phyloP scores from a whole-genome alignment of 2,113 vertebrate genomes.

The Oxyura jamaicensis region DNA sequence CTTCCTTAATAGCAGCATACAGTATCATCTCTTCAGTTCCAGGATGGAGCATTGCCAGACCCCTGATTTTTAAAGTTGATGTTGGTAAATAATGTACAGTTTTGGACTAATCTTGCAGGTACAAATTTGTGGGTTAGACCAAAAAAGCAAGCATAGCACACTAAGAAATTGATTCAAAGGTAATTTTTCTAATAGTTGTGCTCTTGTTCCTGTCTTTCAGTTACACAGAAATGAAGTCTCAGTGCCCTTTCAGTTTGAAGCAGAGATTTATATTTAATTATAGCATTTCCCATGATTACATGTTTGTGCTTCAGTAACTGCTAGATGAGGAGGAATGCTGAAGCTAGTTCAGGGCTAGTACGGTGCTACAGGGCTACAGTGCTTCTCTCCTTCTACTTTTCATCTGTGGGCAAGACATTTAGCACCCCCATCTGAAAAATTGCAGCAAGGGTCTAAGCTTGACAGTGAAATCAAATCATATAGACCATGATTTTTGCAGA shows the following conservation, averaged over 20 bases:
- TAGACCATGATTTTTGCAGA: background rate
- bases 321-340: slow-evolving; percentile 38
- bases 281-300: slow-evolving; percentile 37
- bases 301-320: slow-evolving; percentile 54
- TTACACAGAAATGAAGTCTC: slow-evolving; percentile 13
- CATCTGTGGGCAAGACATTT: background rate
- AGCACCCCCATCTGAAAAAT: background rate
- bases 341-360: background rate
- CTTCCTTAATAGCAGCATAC: slow-evolving; percentile 1
- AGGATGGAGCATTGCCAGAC: slow-evolving; percentile 20
- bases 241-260: slow-evolving; percentile 34
- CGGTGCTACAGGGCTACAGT: background rate
- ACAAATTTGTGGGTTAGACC: slow-evolving; percentile 53
- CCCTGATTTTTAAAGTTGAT: slow-evolving; percentile 22
- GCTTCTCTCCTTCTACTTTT: background rate
- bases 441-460: fast-evolving
- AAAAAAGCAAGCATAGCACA: slow-evolving; percentile 36
- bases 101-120: slow-evolving; percentile 43
- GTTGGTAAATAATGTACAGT: slow-evolving; percentile 51
- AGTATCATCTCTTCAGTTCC: slow-evolving; percentile 7
- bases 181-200: slow-evolving; percentile 25
- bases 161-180: slow-evolving; percentile 37
- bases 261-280: slow-evolving; percentile 63
- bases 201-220: slow-evolving; percentile 28
- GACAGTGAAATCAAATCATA: background rate